phyloP scores from a whole-genome alignment of 2,888 invertebrate species.

The Ptilodon capucinus region DNA sequence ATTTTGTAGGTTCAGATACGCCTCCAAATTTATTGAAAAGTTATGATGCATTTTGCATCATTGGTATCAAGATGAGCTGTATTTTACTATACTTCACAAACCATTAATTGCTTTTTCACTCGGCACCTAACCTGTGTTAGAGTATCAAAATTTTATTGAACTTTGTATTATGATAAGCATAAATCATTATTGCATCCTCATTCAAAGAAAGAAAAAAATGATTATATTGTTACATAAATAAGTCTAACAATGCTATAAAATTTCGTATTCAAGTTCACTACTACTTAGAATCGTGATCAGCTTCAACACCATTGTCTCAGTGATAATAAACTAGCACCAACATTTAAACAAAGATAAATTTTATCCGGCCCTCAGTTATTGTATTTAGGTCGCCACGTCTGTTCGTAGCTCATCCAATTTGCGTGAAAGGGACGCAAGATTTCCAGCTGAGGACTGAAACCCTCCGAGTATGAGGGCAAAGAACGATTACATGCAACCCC shows the following conservation, averaged over 20 bases:
- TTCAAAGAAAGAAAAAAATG: no score
- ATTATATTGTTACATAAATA: not conserved
- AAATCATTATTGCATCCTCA: no score
- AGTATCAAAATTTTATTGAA: no score
- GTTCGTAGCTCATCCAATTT: slow-evolving; percentile 9
- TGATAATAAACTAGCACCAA: not conserved
- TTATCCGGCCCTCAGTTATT: not conserved
- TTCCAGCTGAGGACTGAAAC: slow-evolving; percentile 37
- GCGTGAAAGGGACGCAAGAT: slow-evolving; percentile 41
- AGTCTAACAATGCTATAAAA: not conserved
- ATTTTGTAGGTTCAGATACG: not conserved
- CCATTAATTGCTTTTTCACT: no score
- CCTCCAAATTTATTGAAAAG: no score
- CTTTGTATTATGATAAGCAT: no score
- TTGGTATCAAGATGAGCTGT: no score
- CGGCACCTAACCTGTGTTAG: no score
- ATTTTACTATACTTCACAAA: no score
- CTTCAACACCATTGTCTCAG: not conserved
- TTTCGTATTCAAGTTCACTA: not conserved
- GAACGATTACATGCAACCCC: slow-evolving; percentile 73
- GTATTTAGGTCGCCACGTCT: not conserved
- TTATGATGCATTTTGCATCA: no score
- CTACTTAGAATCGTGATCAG: not conserved
- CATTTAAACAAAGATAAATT: not conserved
- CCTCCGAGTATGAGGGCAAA: slow-evolving; percentile 52